These are phyloP conservation scores for Hyppa rectilinea DNA, from an alignment of 2,888 invertebrate genomes.

Conservation along the genomic window DNA sequence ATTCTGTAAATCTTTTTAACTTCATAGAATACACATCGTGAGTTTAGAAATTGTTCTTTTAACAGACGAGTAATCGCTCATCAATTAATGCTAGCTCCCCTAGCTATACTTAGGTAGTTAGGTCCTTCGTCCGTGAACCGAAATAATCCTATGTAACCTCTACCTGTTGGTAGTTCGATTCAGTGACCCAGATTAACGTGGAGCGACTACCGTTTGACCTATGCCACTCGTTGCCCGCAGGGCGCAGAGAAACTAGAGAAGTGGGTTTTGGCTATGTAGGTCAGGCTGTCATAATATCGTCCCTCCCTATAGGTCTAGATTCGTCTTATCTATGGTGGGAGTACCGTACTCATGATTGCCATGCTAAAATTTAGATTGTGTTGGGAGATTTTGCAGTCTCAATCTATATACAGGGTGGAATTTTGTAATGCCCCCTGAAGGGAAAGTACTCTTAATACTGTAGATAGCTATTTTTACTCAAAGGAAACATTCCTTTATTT, in stretches of 20 bases:
- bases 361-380: not conserved
- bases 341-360: not conserved
- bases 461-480: too few relatives aligned
- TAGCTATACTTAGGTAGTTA: too few relatives aligned
- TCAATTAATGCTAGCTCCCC: not conserved
- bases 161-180: slow-evolving; percentile 37
- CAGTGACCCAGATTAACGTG: slow-evolving; percentile 48
- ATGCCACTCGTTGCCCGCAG: slow-evolving; percentile 7
- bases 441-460: too few relatives aligned
- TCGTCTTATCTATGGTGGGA: not conserved
- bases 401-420: too few relatives aligned
- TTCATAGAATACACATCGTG: not conserved
- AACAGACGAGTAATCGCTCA: not conserved
- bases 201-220: slow-evolving; percentile 45
- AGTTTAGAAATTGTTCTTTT: not conserved
- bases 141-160: not conserved
- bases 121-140: not conserved
- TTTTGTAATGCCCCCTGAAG: too few relatives aligned
- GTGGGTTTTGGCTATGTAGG: slow-evolving; percentile 29
- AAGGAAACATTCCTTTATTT: too few relatives aligned
- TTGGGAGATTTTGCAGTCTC: not conserved
- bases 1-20: not conserved
- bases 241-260: slow-evolving; percentile 26
- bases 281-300: slow-evolving; percentile 12
- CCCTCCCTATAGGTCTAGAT: not conserved